These are phyloP conservation scores for Anagyrus pseudococci DNA, from an alignment of 2,888 invertebrate genomes.

Conservation along the genomic window DNA sequence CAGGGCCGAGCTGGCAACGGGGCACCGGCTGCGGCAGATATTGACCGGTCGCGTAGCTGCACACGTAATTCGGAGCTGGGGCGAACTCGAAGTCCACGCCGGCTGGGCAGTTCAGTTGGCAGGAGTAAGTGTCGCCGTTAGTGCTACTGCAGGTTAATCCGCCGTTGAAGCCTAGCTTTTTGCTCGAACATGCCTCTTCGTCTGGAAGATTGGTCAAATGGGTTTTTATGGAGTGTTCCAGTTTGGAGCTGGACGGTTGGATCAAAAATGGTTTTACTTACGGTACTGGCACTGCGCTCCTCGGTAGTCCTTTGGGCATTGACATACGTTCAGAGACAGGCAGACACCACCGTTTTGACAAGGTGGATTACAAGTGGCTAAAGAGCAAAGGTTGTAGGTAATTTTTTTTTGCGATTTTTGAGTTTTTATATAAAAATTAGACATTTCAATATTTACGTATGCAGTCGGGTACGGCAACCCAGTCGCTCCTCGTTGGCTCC, in stretches of 20 bases:
- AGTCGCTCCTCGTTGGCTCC: conserved; percentile 71
- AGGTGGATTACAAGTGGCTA: conserved; percentile 73
- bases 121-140: conserved; percentile 68
- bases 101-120: conserved; percentile 72
- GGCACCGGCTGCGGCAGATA: conserved; percentile 77
- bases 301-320: conserved; percentile 75
- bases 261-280: conserved; percentile 53
- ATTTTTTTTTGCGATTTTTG: no score
- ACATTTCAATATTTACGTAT: conserved; percentile 60
- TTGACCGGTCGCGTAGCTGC: conserved; percentile 70
- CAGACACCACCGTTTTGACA: conserved; percentile 87
- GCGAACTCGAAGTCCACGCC: conserved; percentile 70
- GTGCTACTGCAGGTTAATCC: conserved; percentile 73
- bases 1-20: conserved; percentile 64
- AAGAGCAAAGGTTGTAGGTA: conserved; percentile 39
- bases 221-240: neutral
- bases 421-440: neutral
- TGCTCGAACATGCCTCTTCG: conserved; percentile 67
- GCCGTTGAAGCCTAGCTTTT: conserved; percentile 77
- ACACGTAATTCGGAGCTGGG: conserved; percentile 70
- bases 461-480: conserved; percentile 74
- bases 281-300: conserved; percentile 78
- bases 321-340: conserved; percentile 76
- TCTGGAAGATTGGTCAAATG: conserved; percentile 59
- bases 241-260: neutral